Evolutionary conservation across 2,113 vertebrate genomes (phyloP).

Genomic region (Apus apus): DNA sequence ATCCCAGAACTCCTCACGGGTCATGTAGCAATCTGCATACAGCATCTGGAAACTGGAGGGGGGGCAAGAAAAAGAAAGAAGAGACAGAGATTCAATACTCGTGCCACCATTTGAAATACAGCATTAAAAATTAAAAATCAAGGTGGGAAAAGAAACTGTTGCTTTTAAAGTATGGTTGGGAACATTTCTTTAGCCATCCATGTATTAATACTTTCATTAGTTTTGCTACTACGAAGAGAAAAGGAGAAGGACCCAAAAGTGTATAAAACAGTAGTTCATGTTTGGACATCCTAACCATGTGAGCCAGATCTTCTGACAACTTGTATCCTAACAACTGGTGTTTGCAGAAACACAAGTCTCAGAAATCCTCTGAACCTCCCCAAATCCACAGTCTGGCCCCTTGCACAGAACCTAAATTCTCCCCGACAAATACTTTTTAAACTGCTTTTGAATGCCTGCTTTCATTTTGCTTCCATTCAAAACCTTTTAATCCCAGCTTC

Average conservation of each 20-base stretch:
- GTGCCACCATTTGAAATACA: neutral
- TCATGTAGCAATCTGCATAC: constrained; percentile 98
- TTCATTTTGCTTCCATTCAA: neutral
- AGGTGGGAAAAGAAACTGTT: neutral
- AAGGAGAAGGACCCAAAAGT: neutral
- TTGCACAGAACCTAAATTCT: neutral
- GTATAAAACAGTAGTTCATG: neutral
- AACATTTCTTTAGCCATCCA: neutral
- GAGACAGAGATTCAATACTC: neutral
- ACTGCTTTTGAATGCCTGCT: neutral
- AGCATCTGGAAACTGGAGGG: constrained; percentile 95
- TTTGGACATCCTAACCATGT: neutral
- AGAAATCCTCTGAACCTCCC: neutral
- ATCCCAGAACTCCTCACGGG: constrained; percentile 95
- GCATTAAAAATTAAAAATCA: neutral
- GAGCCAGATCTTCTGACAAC: neutral
- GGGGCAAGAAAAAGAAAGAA: neutral
- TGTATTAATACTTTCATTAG: neutral
- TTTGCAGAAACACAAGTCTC: neutral
- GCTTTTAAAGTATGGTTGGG: neutral
- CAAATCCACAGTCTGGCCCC: neutral
- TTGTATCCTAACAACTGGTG: neutral
- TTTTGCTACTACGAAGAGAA: neutral
- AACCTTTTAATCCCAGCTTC: neutral
- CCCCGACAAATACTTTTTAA: neutral